phyloP scores from a whole-genome alignment of 2,113 vertebrate genomes.

The cattle (Bos taurus) region DNA sequence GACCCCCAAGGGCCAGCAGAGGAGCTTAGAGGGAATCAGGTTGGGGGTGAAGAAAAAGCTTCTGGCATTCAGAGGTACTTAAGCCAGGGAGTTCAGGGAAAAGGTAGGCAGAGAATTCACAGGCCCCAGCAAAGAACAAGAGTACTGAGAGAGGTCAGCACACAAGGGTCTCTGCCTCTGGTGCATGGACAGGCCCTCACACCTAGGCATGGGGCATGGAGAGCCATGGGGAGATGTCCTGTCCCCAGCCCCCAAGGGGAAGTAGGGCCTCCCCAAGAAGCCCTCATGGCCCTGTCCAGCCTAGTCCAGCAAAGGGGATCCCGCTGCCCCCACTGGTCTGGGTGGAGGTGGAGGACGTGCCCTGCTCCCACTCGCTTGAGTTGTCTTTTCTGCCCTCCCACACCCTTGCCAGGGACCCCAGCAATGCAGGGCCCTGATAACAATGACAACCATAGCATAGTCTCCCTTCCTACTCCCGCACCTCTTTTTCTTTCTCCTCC shows the following conservation, averaged over 20 bases:
- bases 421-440: conserved; percentile 80
- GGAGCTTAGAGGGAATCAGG: background rate
- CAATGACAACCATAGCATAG: conserved; percentile 74
- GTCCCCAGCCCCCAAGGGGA: background rate
- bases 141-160: background rate
- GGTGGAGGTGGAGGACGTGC: background rate
- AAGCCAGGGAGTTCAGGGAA: background rate
- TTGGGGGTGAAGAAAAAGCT: background rate
- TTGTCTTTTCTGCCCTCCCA: conserved; percentile 74
- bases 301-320: background rate
- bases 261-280: background rate
- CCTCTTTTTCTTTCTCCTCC: conserved; percentile 76
- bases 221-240: background rate
- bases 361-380: conserved; percentile 84
- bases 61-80: background rate
- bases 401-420: conserved; percentile 64
- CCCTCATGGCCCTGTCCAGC: background rate
- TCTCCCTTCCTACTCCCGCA: conserved; percentile 74
- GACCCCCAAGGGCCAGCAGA: background rate
- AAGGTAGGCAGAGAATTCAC: background rate
- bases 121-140: background rate
- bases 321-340: conserved; percentile 5
- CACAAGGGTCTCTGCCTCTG: background rate
- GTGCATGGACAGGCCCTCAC: background rate
- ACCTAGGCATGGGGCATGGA: background rate